Evolutionary conservation across 1,140 invertebrate genomes (phyloP), one percentile per base, ranked within the genome.

Genomic region (Gyrodactylus bullatarudis): DNA sequence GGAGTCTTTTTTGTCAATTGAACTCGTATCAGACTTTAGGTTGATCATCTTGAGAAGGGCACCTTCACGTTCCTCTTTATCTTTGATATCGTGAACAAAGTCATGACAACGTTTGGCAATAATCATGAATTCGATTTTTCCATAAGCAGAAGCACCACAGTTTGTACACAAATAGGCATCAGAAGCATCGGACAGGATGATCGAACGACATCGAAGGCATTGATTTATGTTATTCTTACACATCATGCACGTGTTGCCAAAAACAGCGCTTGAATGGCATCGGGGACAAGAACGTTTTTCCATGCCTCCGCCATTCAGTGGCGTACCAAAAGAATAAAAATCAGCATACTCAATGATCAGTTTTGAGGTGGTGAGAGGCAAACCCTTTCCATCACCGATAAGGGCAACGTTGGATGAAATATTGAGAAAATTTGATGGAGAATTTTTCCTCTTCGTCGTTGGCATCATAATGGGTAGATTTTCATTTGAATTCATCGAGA

Each of bases 141-240:
- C 70, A 71, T 71, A 71, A 1, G 21, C 21, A 26, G 21, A 71
- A 71, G 21, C 20, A n/a, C 70, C 24, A 23, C 70, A 71, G n/a
- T 71, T 71, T 2, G 70, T 20, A 71, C 70, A 71, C 1, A 71
- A 20, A 71, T 23, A 71, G 8, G 70, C 20, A 26, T 71, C 70
- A 21, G 68, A 20, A 71, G 21, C 21, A 71, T 71, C 24, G 8
- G 34, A 54, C 8, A 54, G 34, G 34, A 54, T 54, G 2, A 71
- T 71, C 1, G 70, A 23, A 16, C 70, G 70, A 71, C 70, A 71
- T 24, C 70, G 70, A 25, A 71, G 24, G 24, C 70, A 71, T 24
- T 71, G 70, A 71, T 71, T 71, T 1, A 71, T 71, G n/a, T 71
- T 71, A 71, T 71, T 24, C 8, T 24, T 21, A n/a, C 70, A 71